phyloP scores from a whole-genome alignment of 1,140 invertebrate genomes.

The Linepithema humile region DNA sequence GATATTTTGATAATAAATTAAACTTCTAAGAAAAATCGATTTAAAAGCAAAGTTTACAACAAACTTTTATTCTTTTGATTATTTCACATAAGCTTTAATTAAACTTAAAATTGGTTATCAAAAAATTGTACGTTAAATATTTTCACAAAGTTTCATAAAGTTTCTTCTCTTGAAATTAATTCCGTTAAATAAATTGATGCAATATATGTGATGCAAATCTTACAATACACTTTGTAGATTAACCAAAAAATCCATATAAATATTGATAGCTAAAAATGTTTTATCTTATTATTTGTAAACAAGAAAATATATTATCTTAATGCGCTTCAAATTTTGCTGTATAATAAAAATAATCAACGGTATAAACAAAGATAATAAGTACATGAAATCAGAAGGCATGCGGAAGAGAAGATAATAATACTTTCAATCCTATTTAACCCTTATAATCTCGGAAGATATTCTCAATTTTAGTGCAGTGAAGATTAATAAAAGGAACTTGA shows the following conservation, averaged over 20 bases:
- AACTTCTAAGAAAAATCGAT: not conserved
- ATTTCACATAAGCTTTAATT: not conserved
- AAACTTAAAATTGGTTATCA: not conserved
- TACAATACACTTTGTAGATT: not conserved
- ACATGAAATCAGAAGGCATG: slow-evolving; percentile 27
- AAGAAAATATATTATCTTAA: not conserved
- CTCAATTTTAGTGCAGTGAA: not conserved
- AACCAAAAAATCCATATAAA: slow-evolving; percentile 7
- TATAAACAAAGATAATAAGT: not conserved
- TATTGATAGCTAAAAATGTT: not conserved
- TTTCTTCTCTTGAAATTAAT: not conserved
- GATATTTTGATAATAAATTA: slow-evolving; percentile 7
- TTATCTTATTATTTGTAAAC: not conserved
- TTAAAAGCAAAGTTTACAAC: not conserved
- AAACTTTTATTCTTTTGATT: slow-evolving; percentile 6
- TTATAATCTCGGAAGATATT: slow-evolving; percentile 6
- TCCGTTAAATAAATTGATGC: not conserved
- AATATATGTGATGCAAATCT: slow-evolving; percentile 1
- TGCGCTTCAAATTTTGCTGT: not conserved
- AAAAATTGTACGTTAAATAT: not conserved
- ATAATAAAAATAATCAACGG: not conserved
- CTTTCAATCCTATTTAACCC: not conserved
- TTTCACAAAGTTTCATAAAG: slow-evolving; percentile 21
- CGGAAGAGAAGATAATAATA: slow-evolving; percentile 8
- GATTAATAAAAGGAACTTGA: not conserved